Conservation (phyloP, 1,140 invertebrate species). For the Rhysida immarginata region DNA sequence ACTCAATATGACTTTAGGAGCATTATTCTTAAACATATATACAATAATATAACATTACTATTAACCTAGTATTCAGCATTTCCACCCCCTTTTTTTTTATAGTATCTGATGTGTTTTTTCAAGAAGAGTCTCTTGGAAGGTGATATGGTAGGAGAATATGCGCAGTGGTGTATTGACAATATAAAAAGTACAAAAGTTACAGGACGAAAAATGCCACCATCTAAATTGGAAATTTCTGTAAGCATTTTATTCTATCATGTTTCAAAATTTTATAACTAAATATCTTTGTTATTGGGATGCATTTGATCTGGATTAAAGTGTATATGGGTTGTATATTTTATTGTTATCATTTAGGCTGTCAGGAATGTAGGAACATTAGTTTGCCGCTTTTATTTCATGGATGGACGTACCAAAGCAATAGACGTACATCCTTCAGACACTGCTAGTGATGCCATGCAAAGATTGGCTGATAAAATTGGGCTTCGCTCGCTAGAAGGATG, state of each 20-base stretch:
- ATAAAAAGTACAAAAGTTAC: constrained; percentile 70
- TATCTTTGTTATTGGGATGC: no score
- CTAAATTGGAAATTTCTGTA: constrained; percentile 81
- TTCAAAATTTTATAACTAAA: background rate
- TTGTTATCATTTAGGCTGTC: constrained; percentile 52
- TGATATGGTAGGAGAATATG: constrained; percentile 59
- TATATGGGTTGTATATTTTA: background rate
- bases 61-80: no score
- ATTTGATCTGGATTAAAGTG: no score
- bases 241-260: constrained; percentile 24
- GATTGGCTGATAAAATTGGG: constrained; percentile 75
- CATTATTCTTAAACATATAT: no score
- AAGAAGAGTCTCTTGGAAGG: constrained; percentile 52
- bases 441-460: constrained; percentile 69
- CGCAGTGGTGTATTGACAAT: constrained; percentile 87
- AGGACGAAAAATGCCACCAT: constrained; percentile 59
- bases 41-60: no score
- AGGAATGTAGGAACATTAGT: constrained; percentile 77
- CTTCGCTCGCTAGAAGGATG: constrained; percentile 72
- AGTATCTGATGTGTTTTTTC: constrained; percentile 62
- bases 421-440: constrained; percentile 90
- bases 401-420: constrained; percentile 86
- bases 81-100: no score
- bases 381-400: constrained; percentile 86
- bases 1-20: no score